Percentiles rank a stretch among this genome's conserved stretches.
Evolutionary conservation across 2,113 vertebrate genomes (phyloP).

Genomic region (Coptodon bakossiorum): DNA sequence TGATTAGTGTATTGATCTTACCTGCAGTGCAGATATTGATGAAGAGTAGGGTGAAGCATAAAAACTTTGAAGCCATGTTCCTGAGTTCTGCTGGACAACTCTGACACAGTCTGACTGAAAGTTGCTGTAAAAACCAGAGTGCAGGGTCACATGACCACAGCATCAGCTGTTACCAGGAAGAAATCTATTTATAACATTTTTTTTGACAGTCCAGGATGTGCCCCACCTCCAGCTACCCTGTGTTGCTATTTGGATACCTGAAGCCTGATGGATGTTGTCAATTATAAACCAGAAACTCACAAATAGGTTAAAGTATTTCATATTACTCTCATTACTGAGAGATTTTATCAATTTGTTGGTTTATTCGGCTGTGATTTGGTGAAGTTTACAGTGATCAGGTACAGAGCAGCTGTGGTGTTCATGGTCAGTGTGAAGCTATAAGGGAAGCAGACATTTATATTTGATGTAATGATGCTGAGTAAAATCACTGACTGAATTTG

Average conservation of each 20-base stretch:
- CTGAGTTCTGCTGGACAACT: rapidly evolving
- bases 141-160: background rate
- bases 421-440: background rate
- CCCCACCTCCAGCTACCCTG: background rate
- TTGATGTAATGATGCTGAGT: no score
- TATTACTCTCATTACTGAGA: background rate
- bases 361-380: background rate
- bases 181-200: background rate
- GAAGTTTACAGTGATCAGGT: background rate
- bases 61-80: background rate
- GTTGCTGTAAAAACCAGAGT: background rate
- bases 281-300: background rate
- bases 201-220: background rate
- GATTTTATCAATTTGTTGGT: background rate
- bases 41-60: rapidly evolving
- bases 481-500: no score
- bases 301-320: background rate
- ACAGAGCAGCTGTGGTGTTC: background rate
- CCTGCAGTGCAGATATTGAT: background rate
- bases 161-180: background rate
- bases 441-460: no score
- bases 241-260: no score
- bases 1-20: background rate
- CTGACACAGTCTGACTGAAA: rapidly evolving
- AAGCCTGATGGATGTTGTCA: background rate